Base-by-base conservation (phyloP, 2,888 invertebrate genomes). In the Autographa pulchrina region DNA sequence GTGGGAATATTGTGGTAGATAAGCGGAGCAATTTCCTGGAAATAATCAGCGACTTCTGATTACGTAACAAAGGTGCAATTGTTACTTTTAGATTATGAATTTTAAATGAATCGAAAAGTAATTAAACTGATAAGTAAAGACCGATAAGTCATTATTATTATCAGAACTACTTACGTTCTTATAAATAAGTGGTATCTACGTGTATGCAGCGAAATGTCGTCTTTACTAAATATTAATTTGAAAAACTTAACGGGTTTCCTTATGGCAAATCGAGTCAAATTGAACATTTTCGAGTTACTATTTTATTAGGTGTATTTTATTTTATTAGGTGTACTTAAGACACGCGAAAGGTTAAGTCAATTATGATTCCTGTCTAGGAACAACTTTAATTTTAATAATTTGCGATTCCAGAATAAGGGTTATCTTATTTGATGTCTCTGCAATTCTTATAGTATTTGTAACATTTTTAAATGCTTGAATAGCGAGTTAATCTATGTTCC, bases 401-500 rank as follows among this genome's bases (percentile, higher is more conserved):
- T 35, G 35, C 35, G 35, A 35, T 35, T 25, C 25, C 25, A 25
- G 5, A 6, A 6, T 35, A 38, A 38, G 38, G 38, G 38, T 9
- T 11, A 48, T n/a, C 6, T 7, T 48, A n/a, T 48, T 48, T 5
- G 43, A 6, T 6, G 0, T 48, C 7, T n/a, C 48, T n/a, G 14
- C 13, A 41, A 13, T 41, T 13, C 41, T 48, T 48, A n/a, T 6
- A n/a, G n/a, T 48, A n/a, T 48, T n/a, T 48, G 16, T 48, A 48
- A 48, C 48, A 25, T 14, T 54, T 52, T 20, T 56, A 1, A 56
- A 56, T 56, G 54, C 54, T 14, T 25, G 8, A 11, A 14, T 5
- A 9, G 16, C 16, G 31, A 59, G 14, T 52, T 25, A 25, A 25
- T 64, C 61, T 35, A 69, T 54, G 41, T 76, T 68, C 60, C 66